Evolutionary conservation across 2,888 invertebrate species (phyloP).

Genomic region (Steinernema carpocapsae): DNA sequence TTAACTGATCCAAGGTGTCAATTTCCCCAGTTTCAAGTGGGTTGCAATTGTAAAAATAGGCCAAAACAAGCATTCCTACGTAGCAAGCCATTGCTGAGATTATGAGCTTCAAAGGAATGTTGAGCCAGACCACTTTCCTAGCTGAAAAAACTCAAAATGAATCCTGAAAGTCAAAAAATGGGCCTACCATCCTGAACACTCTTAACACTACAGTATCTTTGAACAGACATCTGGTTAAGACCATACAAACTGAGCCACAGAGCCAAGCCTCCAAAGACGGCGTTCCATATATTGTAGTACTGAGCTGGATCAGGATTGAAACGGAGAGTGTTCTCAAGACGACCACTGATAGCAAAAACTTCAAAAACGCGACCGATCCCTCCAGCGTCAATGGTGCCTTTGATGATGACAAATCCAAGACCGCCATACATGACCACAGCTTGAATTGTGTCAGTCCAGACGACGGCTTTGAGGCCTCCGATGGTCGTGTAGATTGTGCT

Average conservation of each 20-base stretch:
- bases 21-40: constrained; percentile 55
- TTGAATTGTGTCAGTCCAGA: constrained; percentile 58
- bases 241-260: constrained; percentile 56
- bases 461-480: constrained; percentile 59
- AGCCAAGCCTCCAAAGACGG: constrained; percentile 54
- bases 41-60: constrained; percentile 60
- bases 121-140: constrained; percentile 14
- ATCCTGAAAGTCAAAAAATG: no score
- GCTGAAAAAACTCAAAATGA: background rate
- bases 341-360: constrained; percentile 48
- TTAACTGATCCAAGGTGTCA: constrained; percentile 56
- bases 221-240: constrained; percentile 58
- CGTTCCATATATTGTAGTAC: constrained; percentile 59
- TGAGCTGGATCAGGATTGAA: constrained; percentile 36
- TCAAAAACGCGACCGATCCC: constrained; percentile 49
- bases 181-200: constrained; percentile 19
- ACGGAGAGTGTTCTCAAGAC: background rate
- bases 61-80: constrained; percentile 56
- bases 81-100: constrained; percentile 54
- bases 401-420: constrained; percentile 50
- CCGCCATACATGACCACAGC: constrained; percentile 58
- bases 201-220: constrained; percentile 54
- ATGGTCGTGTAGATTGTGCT: constrained; percentile 59
- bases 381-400: constrained; percentile 47
- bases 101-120: constrained; percentile 39